Base-by-base conservation (phyloP, 2,888 invertebrate species). In the Plebejus melissa region DNA sequence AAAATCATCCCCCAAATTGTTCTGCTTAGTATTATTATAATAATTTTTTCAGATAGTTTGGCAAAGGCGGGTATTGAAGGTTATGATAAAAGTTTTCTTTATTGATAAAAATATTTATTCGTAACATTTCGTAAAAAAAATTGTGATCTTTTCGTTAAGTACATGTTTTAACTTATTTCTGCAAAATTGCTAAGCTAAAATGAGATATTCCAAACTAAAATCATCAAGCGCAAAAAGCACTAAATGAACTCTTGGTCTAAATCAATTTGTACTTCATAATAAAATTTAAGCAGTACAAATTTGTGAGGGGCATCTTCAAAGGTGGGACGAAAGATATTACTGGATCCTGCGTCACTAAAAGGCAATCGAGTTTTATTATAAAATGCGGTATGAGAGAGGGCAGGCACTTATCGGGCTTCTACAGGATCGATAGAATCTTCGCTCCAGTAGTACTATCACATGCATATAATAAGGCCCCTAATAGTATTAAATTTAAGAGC, bases 321-420 rank as follows among this genome's bases (percentile, higher is more conserved):
- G 72, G 72, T 71, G 38, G 70, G 70, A 22, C 41, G 71, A 69
- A 70, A 38, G 54, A 46, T 70, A 70, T 75, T 71, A 71, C 41
- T 38, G 71, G 71, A 22, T 60, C 13, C 75, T 57, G 50, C 71
- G 41, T 72, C 60, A 72, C 75, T 75, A 36, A 75, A 65, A 76
- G 77, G 74, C 74, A 77, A 78, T 77, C 74, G 75, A 78, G 79
- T 77, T 77, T 77, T 79, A 79, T 76, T 74, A 78, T 78, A 76
- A 75, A 77, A 78, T 76, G 76, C 77, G 75, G 76, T 76, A 74
- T 74, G 75, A 75, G 76, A 74, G 72, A 74, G 69, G 78, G 28
- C 70, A 57, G 76, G 76, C 78, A 77, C 77, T 79, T 79, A 76
- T 79, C 76, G 76, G 79, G 77, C 74, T 79, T 80, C 79, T 75